Evolutionary conservation across 2,113 vertebrate genomes (phyloP).

Genomic region (Aspiorhynchus laticeps): DNA sequence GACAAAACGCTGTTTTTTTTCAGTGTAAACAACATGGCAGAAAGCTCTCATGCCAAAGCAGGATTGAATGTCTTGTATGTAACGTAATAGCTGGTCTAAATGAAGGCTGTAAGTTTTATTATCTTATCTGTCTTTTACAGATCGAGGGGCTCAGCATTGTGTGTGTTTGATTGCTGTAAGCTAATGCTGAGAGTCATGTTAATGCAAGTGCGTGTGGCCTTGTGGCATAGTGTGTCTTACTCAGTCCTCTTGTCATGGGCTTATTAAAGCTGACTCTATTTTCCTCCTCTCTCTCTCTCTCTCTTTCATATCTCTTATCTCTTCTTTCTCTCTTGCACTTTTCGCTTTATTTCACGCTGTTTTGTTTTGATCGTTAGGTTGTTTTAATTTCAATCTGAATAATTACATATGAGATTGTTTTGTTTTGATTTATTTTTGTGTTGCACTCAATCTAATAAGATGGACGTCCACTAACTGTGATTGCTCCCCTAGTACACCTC

Average conservation of each 20-base stretch:
- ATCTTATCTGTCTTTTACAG: constrained; percentile 29
- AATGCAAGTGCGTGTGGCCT: constrained; percentile 47
- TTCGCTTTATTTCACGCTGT: constrained; percentile 49
- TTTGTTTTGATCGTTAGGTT: constrained; percentile 58
- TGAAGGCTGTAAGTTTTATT: constrained; percentile 29
- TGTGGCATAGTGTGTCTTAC: constrained; percentile 33
- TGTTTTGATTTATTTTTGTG: constrained; percentile 59
- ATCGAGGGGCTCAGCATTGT: constrained; percentile 22
- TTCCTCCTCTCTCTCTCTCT: constrained; percentile 6
- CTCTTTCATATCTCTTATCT: neutral
- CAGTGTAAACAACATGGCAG: constrained; percentile 15
- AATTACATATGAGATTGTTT: constrained; percentile 56
- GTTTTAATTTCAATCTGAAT: constrained; percentile 59
- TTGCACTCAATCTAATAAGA: constrained; percentile 74
- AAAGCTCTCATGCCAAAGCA: constrained; percentile 36
- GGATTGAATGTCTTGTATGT: constrained; percentile 41
- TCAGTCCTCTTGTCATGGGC: constrained; percentile 22
- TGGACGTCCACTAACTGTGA: constrained; percentile 82
- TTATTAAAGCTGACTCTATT: constrained; percentile 28
- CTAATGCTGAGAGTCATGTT: constrained; percentile 36
- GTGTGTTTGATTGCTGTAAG: constrained; percentile 1
- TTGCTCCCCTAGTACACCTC: constrained; percentile 78
- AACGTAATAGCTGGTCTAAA: constrained; percentile 13
- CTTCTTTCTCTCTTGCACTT: constrained; percentile 4
- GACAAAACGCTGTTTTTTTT: neutral